Conservation (phyloP, 2,888 invertebrate species). For the Scaptomyza cyrtandrae region DNA sequence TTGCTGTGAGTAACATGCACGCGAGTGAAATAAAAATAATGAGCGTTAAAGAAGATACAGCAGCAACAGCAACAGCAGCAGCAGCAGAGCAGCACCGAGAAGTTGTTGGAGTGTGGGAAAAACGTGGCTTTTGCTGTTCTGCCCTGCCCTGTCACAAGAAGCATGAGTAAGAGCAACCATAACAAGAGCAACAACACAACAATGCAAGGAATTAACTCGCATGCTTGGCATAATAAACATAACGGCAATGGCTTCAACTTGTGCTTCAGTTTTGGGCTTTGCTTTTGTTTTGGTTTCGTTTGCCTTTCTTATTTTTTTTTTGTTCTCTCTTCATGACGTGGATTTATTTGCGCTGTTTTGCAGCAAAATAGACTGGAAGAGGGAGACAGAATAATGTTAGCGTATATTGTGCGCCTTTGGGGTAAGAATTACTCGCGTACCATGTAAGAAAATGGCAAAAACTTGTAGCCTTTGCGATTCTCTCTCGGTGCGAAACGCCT, state of each 20-base stretch:
- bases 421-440: slow-evolving; percentile 29
- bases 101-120: background rate
- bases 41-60: slow-evolving; percentile 30
- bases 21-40: slow-evolving; percentile 72
- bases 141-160: slow-evolving; percentile 36
- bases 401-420: slow-evolving; percentile 52
- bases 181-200: slow-evolving; percentile 45
- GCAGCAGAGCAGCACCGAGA: background rate
- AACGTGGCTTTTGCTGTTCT: slow-evolving; percentile 29
- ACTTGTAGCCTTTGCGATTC: slow-evolving; percentile 64
- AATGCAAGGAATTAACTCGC: slow-evolving; percentile 71
- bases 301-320: slow-evolving; percentile 19
- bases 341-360: slow-evolving; percentile 44
- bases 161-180: slow-evolving; percentile 16
- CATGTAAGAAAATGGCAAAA: slow-evolving; percentile 73
- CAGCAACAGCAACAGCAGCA: background rate
- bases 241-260: slow-evolving; percentile 36
- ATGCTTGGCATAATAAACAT: slow-evolving; percentile 77
- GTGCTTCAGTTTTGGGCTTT: slow-evolving; percentile 11
- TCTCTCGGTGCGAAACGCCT: slow-evolving; percentile 13
- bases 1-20: slow-evolving; percentile 58
- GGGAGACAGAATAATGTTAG: slow-evolving; percentile 11
- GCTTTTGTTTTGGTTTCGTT: slow-evolving; percentile 35
- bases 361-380: background rate
- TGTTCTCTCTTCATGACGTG: background rate